Evolutionary conservation across 2,113 vertebrate species (phyloP).

Genomic region (Mormyrus iriodes): DNA sequence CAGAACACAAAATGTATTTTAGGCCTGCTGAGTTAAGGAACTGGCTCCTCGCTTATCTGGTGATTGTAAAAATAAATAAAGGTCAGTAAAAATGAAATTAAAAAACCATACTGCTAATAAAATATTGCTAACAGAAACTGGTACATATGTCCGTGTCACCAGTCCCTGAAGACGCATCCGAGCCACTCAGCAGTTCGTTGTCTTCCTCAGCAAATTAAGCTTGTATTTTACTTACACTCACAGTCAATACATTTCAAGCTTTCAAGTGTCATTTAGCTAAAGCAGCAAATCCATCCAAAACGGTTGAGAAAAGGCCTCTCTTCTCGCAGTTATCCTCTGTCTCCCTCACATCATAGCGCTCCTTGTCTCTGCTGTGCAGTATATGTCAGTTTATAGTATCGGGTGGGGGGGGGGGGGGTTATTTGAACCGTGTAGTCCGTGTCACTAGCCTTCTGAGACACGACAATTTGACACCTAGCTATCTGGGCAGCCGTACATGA

Average conservation of each 20-base stretch:
- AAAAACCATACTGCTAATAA: background rate
- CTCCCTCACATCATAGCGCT: slow-evolving; percentile 16
- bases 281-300: background rate
- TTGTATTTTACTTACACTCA: background rate
- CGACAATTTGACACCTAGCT: background rate
- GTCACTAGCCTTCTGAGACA: background rate
- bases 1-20: background rate
- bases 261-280: background rate
- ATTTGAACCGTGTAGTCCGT: background rate
- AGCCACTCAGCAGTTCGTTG: background rate
- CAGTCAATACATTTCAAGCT: background rate
- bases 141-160: background rate
- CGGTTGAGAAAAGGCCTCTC: background rate
- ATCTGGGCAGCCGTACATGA: background rate
- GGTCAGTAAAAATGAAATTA: background rate
- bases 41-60: background rate
- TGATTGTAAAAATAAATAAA: background rate
- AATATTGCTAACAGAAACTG: background rate
- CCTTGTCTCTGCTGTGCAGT: background rate
- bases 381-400: background rate
- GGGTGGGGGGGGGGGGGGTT: background rate
- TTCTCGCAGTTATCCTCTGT: background rate
- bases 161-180: background rate
- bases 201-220: background rate
- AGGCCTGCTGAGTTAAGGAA: background rate